Evolutionary conservation across 2,113 vertebrate genomes (phyloP).

Genomic region (Sceloporus tristichus): DNA sequence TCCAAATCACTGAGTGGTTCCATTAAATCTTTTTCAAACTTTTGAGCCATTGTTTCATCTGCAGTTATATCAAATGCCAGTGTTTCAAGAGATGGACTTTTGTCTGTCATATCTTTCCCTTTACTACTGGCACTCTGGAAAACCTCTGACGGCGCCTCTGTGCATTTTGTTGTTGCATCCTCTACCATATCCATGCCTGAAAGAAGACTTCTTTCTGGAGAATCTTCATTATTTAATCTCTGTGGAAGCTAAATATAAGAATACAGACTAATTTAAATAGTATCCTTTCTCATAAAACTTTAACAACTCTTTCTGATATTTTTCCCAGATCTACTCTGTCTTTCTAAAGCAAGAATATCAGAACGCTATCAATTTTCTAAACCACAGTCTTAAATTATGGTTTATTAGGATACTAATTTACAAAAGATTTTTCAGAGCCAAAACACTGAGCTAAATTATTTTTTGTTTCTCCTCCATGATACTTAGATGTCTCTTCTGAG

Average conservation of each 20-base stretch:
- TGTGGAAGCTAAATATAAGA: conserved; percentile 47
- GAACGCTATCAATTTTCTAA: background rate
- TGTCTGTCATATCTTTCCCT: conserved; percentile 44
- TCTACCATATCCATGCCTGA: conserved; percentile 39
- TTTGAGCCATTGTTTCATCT: conserved; percentile 26
- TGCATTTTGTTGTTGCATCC: conserved; percentile 35
- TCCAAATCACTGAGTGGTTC: conserved; percentile 43
- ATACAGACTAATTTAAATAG: background rate
- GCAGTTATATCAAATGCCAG: conserved; percentile 43
- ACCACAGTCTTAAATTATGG: background rate
- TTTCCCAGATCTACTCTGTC: background rate
- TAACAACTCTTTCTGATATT: background rate
- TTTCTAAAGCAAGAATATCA: background rate
- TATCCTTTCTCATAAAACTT: background rate
- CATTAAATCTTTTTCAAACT: conserved; percentile 55
- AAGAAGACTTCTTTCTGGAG: conserved; percentile 60
- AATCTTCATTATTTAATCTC: conserved; percentile 52
- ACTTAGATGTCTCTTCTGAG: background rate
- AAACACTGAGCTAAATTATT: background rate
- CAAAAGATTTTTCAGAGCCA: background rate
- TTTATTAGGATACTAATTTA: background rate
- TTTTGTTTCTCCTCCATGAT: background rate
- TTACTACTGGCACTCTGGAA: background rate
- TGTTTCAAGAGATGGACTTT: conserved; percentile 51
- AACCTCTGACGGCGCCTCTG: conserved; percentile 34